Percentiles rank a stretch among this genome's conserved stretches.
phyloP scores from a whole-genome alignment of 2,888 invertebrate genomes.

The Boloria euphrosyne region DNA sequence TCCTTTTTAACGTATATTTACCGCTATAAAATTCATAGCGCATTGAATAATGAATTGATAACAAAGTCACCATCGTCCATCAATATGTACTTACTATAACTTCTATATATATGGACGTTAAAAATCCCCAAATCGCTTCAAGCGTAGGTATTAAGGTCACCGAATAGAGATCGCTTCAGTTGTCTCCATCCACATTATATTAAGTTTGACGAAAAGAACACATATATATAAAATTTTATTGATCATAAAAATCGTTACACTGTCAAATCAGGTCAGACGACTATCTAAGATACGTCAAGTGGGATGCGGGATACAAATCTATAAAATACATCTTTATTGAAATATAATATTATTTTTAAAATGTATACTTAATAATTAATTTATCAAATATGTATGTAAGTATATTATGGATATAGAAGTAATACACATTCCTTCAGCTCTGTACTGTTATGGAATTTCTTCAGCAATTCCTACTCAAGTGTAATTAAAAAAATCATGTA shows the following conservation, averaged over 20 bases:
- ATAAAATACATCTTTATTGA: constrained; percentile 40
- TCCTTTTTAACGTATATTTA: neutral
- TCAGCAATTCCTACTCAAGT: no score
- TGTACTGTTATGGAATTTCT: no score
- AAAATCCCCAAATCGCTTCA: neutral
- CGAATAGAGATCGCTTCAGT: constrained; percentile 3
- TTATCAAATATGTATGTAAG: constrained; percentile 2
- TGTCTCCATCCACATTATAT: constrained; percentile 25
- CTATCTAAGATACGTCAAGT: constrained; percentile 44
- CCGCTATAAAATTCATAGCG: neutral
- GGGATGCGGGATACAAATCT: constrained; percentile 42
- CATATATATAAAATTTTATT: constrained; percentile 51
- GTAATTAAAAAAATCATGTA: no score
- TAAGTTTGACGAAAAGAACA: constrained; percentile 44
- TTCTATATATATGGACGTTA: neutral
- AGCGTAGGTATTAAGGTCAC: neutral
- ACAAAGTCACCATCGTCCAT: neutral
- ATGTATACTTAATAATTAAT: constrained; percentile 28
- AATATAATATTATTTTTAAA: neutral
- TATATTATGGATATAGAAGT: no score
- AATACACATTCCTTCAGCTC: no score
- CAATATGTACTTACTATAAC: neutral
- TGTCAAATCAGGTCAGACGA: constrained; percentile 54
- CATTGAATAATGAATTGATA: neutral
- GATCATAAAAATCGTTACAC: constrained; percentile 53